A percentile compares a stretch with the other conserved stretches of the same genome.
phyloP scores from a whole-genome alignment of 2,888 invertebrate species.

The Masnerella sp. region DNA sequence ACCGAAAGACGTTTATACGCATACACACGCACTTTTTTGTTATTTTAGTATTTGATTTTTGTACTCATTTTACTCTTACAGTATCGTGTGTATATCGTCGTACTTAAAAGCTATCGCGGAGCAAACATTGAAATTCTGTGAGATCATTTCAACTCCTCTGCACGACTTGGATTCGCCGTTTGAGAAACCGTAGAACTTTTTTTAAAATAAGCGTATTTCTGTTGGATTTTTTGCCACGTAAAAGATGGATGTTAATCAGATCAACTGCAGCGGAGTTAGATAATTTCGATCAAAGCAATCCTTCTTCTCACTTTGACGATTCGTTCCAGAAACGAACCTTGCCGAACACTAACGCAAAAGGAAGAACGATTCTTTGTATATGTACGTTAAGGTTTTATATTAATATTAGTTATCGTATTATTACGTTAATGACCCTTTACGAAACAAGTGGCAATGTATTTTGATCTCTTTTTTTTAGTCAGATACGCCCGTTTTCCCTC shows the following conservation, averaged over 20 bases:
- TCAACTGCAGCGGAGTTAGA: slow-evolving; percentile 24
- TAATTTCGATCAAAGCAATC: slow-evolving; percentile 48
- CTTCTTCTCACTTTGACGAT: slow-evolving; percentile 68
- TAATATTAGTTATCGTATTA: slow-evolving; percentile 64
- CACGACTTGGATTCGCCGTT: neutral
- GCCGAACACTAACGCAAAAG: slow-evolving; percentile 71
- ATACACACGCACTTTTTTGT: slow-evolving; percentile 27
- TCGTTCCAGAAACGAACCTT: slow-evolving; percentile 70
- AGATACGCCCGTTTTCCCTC: slow-evolving; percentile 79
- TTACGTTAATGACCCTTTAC: slow-evolving; percentile 76
- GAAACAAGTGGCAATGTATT: slow-evolving; percentile 83
- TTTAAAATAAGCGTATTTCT: too few species aligned
- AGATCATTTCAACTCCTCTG: slow-evolving; percentile 21
- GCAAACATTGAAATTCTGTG: too few species aligned
- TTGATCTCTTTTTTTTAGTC: slow-evolving; percentile 87
- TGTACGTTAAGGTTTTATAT: slow-evolving; percentile 66
- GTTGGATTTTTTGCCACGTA: too few species aligned
- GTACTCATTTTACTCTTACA: slow-evolving; percentile 39
- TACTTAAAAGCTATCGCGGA: slow-evolving; percentile 66
- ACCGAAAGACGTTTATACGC: neutral
- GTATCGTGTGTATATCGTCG: slow-evolving; percentile 48
- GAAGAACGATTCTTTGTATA: slow-evolving; percentile 64
- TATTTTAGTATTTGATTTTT: slow-evolving; percentile 28
- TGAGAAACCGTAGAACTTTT: neutral
- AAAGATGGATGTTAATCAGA: neutral